phyloP scores from a whole-genome alignment of 2,113 vertebrate genomes.

The Pseudopodoces humilis region DNA sequence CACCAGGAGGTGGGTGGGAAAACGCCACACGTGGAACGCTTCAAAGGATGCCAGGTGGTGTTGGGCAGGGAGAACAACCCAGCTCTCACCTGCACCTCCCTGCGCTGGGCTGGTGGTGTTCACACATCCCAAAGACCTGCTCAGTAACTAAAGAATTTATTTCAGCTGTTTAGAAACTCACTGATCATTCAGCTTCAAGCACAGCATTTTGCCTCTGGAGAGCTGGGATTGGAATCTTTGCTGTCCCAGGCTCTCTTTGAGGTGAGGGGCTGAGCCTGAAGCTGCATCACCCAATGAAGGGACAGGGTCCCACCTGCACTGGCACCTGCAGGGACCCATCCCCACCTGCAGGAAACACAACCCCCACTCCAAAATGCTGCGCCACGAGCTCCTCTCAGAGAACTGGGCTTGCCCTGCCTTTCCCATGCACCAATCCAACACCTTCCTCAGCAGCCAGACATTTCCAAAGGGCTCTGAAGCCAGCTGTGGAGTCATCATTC shows the following conservation, averaged over 20 bases:
- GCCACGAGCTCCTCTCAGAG: background rate
- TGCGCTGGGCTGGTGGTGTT: background rate
- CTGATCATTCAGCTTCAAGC: conserved; percentile 6
- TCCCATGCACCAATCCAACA: background rate
- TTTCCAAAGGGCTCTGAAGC: background rate
- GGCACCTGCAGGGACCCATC: conserved; percentile 17
- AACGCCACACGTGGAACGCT: background rate
- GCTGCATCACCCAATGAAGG: background rate
- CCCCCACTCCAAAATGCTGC: background rate
- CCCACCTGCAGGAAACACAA: background rate
- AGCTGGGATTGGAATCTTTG: background rate
- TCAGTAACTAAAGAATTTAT: conserved; percentile 52
- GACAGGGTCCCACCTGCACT: background rate
- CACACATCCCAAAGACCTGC: conserved; percentile 26
- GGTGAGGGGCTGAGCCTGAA: background rate
- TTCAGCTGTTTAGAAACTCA: conserved; percentile 36
- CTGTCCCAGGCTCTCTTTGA: background rate
- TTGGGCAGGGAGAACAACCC: background rate
- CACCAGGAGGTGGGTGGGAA: background rate
- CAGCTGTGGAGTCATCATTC: background rate
- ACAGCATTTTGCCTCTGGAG: background rate
- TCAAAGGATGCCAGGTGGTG: background rate
- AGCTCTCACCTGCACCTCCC: background rate
- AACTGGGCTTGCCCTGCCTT: background rate
- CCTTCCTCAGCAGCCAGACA: background rate